These are phyloP conservation scores for Antheraea mylitta DNA, from an alignment of 1,140 invertebrate species.

Conservation along the genomic window DNA sequence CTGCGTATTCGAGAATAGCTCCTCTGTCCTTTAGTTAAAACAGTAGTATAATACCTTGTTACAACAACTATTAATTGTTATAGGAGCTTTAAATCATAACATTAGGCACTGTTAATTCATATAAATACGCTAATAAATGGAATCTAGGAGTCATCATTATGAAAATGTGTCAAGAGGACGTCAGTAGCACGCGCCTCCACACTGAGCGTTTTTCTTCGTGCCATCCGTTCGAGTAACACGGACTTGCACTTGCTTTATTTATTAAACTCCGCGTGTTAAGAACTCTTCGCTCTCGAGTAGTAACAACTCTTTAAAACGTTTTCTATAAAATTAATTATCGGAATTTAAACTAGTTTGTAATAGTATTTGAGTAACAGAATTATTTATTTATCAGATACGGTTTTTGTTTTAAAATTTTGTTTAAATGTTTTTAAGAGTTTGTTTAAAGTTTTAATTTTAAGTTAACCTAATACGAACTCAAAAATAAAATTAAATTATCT, in stretches of 20 bases:
- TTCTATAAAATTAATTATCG: constrained; percentile 1
- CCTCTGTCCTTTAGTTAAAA: background rate
- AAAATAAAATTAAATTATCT: no score
- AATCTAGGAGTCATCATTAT: constrained; percentile 46
- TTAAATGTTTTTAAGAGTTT: no score
- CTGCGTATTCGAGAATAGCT: background rate
- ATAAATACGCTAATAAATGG: constrained; percentile 38
- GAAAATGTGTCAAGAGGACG: constrained; percentile 48
- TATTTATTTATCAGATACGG: no score
- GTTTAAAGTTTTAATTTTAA: no score
- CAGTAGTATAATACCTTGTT: background rate
- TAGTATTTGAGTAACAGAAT: background rate
- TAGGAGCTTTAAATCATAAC: background rate
- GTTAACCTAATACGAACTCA: no score
- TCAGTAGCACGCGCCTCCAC: constrained; percentile 25
- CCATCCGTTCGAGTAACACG: background rate
- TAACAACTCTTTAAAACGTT: background rate
- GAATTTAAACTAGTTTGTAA: background rate
- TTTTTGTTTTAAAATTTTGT: no score
- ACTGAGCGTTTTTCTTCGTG: constrained; percentile 22
- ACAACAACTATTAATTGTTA: no score
- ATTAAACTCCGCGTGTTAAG: background rate
- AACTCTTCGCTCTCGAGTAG: background rate
- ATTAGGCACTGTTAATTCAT: constrained; percentile 29
- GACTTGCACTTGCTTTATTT: background rate